Evolutionary conservation across 2,888 invertebrate genomes (phyloP).

Genomic region (Cosmopolites sordidus): DNA sequence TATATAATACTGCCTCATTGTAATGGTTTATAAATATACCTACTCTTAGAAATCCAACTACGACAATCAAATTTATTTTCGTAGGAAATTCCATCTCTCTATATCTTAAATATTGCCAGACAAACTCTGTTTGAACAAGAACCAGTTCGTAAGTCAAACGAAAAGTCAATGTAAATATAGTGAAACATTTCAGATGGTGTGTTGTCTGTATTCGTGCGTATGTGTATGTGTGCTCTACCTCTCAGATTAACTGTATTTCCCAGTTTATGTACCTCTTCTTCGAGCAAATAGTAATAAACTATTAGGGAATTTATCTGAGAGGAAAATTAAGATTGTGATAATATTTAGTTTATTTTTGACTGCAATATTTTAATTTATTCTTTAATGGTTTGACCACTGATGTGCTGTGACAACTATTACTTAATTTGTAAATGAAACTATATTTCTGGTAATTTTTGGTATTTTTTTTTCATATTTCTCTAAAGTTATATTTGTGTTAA

Average conservation of each 20-base stretch:
- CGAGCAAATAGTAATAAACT: neutral
- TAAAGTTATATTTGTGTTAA: too few relatives aligned
- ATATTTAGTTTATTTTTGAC: too few relatives aligned
- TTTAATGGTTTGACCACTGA: too few relatives aligned
- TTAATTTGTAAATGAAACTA: too few relatives aligned
- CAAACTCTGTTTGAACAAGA: neutral
- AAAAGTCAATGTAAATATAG: neutral
- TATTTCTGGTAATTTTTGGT: too few relatives aligned
- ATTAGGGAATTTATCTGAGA: neutral
- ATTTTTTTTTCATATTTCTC: too few relatives aligned
- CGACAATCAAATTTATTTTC: neutral
- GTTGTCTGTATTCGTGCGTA: too few relatives aligned
- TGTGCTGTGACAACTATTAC: too few relatives aligned
- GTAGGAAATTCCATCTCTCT: neutral
- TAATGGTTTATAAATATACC: too few relatives aligned
- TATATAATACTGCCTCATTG: too few relatives aligned
- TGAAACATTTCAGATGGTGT: neutral
- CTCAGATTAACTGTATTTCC: conserved; percentile 1
- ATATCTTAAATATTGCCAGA: conserved; percentile 1
- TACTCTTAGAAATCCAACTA: neutral
- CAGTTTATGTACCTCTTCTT: neutral
- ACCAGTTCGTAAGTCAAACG: conserved; percentile 1
- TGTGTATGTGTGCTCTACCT: neutral
- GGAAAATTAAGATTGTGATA: neutral
- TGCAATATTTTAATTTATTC: too few relatives aligned